Evolutionary conservation across 2,888 invertebrate species (phyloP).

Genomic region (Apodemia mormo): DNA sequence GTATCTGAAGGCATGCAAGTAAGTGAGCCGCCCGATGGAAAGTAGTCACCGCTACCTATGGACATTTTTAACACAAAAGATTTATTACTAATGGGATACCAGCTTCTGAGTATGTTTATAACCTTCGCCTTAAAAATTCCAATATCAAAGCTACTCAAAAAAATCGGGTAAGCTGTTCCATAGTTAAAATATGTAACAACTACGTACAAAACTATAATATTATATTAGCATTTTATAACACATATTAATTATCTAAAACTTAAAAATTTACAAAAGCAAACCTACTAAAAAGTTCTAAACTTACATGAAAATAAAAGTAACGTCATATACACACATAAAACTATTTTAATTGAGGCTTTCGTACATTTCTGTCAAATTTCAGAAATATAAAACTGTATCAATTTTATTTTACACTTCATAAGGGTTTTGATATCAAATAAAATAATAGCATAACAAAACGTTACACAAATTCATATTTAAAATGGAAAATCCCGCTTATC

Average conservation of each 20-base stretch:
- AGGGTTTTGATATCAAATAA: not conserved
- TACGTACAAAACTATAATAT: too few relatives aligned
- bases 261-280: not conserved
- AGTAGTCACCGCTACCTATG: too few relatives aligned
- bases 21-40: too few relatives aligned
- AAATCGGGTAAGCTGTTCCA: too few relatives aligned
- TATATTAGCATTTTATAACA: not conserved
- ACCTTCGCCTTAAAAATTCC: too few relatives aligned
- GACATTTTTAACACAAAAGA: too few relatives aligned
- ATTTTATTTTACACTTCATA: not conserved
- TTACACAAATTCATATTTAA: not conserved
- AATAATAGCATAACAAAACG: not conserved
- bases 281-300: not conserved
- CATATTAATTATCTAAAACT: not conserved
- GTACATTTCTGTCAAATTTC: not conserved
- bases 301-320: not conserved
- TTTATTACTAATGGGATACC: too few relatives aligned
- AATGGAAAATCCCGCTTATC: slow-evolving; percentile 48
- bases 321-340: not conserved
- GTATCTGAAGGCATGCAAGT: too few relatives aligned
- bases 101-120: too few relatives aligned
- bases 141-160: too few relatives aligned
- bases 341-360: too few relatives aligned
- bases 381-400: not conserved
- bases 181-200: too few relatives aligned